Evolutionary conservation across 2,113 vertebrate genomes (phyloP), one percentile per base, ranked within the genome.

Genomic region (Tupaia tana): DNA sequence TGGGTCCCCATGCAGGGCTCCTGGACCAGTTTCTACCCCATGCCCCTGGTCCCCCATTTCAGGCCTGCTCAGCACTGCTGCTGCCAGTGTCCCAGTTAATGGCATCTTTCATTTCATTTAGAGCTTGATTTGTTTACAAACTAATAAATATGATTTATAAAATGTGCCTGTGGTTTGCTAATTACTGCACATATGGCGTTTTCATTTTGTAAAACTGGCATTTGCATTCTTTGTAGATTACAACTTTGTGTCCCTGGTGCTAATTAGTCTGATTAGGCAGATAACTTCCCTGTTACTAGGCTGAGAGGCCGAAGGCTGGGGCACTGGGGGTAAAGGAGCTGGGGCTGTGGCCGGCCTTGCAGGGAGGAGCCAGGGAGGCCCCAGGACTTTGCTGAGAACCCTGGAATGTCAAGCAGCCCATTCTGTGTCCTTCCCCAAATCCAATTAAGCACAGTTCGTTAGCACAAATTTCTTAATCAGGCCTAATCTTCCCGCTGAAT

Each of bases 121-220:
- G 97, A 98, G 94, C 97, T 98, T 98, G 98, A 98, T 98, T 98
- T 99, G 99, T 99, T 99, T 98, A 98, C 80, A 98, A 98, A 98
- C 98, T 98, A 99, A 99, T 99, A 98, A 98, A 98, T 98, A 98
- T 99, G 98, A 99, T 99, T 99, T 98, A 98, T 98, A 98, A 98
- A 98, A 98, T 98, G 98, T 98, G 98, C 94, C 97, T 58, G 73
- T 98, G 98, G 98, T 98, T 98, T 97, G 97, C 98, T 99, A 99
- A 99, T 99, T 99, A 98, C 98, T 97, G 98, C 98, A 98, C 99
- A 99, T 99, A 99, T 99, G 99, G 98, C 95, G 94, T 97, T 98
- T 98, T 97, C 97, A 94, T 98, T 99, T 98, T 98, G 96, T 98
- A 98, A 98, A 98, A 98, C 98, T 98, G 98, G 98, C 98, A 98